Evolutionary conservation across 2,888 invertebrate species (phyloP).

Genomic region (Hymenopus coronatus): DNA sequence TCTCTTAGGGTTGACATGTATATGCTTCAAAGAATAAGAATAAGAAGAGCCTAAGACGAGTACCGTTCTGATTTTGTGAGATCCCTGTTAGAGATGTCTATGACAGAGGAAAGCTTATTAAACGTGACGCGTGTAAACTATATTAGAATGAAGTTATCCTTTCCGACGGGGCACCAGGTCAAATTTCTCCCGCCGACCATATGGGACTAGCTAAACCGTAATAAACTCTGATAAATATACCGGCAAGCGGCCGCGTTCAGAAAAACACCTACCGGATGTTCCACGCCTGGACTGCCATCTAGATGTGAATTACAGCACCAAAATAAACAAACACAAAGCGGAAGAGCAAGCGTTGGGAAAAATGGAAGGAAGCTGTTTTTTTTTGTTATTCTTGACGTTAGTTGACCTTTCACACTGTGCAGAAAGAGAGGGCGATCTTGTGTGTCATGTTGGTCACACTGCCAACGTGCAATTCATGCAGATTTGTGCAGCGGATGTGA

Average conservation of each 20-base stretch:
- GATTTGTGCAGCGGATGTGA: no score
- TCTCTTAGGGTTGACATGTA: no score
- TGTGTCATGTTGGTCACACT: background rate
- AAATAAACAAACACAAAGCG: background rate
- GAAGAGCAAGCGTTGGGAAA: background rate
- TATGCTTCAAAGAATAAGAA: no score
- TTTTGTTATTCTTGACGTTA: background rate
- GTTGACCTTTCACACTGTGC: background rate
- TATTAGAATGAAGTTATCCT: slow-evolving; percentile 26
- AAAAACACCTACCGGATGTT: background rate
- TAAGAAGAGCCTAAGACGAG: no score
- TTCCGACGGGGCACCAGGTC: slow-evolving; percentile 21
- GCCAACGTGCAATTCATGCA: no score
- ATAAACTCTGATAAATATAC: slow-evolving; percentile 12
- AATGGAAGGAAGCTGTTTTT: background rate
- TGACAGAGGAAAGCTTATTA: background rate
- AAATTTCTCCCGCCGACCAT: slow-evolving; percentile 2
- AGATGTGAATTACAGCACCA: background rate
- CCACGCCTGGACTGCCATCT: background rate
- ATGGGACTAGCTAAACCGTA: background rate
- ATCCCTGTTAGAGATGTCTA: background rate
- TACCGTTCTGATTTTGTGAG: no score
- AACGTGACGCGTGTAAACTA: background rate
- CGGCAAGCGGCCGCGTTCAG: background rate
- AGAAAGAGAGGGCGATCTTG: background rate